phyloP scores from a whole-genome alignment of 2,797 vertebrate species.

The Eutrigla gurnardus region DNA sequence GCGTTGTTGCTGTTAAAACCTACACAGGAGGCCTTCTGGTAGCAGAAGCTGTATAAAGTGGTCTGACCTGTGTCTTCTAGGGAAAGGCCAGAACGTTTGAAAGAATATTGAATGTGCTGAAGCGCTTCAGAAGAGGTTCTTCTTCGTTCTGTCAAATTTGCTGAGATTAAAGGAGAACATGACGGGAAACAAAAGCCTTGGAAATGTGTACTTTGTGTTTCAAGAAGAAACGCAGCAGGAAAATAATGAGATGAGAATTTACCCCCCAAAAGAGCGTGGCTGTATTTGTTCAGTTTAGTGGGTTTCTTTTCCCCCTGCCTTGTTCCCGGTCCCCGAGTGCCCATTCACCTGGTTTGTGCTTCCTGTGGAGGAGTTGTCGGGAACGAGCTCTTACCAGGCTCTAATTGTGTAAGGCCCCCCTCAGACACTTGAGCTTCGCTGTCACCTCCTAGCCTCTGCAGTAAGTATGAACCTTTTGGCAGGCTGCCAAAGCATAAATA shows the following conservation, averaged over 20 bases:
- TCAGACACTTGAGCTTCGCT: slow-evolving; percentile 51
- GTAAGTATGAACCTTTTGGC: slow-evolving; percentile 64
- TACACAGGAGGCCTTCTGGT: slow-evolving; percentile 15
- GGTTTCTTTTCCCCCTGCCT: neutral
- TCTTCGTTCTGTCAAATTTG: slow-evolving; percentile 6
- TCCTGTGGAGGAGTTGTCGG: slow-evolving; percentile 32
- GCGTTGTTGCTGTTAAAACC: slow-evolving; percentile 32
- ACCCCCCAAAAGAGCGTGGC: slow-evolving; percentile 1
- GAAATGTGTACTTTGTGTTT: slow-evolving; percentile 6
- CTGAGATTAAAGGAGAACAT: slow-evolving; percentile 24
- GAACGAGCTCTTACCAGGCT: slow-evolving; percentile 54
- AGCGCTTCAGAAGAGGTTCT: slow-evolving; percentile 15
- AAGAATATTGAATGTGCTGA: neutral
- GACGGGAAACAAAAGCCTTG: slow-evolving; percentile 9
- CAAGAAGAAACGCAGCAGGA: slow-evolving; percentile 13
- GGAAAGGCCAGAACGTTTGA: slow-evolving; percentile 31
- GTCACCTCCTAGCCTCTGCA: slow-evolving; percentile 62
- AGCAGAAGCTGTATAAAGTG: slow-evolving; percentile 10
- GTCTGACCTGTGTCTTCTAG: neutral
- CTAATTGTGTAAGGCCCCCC: slow-evolving; percentile 61
- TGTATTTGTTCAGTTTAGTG: slow-evolving; percentile 19
- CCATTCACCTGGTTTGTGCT: slow-evolving; percentile 55
- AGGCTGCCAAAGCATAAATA: slow-evolving; percentile 71
- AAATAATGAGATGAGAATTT: slow-evolving; percentile 30
- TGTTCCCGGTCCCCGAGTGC: slow-evolving; percentile 23